Percentiles rank a stretch among this genome's conserved stretches.
These are phyloP conservation scores for Agrochola lychnidis DNA, from an alignment of 2,888 invertebrate species.

Conservation along the genomic window DNA sequence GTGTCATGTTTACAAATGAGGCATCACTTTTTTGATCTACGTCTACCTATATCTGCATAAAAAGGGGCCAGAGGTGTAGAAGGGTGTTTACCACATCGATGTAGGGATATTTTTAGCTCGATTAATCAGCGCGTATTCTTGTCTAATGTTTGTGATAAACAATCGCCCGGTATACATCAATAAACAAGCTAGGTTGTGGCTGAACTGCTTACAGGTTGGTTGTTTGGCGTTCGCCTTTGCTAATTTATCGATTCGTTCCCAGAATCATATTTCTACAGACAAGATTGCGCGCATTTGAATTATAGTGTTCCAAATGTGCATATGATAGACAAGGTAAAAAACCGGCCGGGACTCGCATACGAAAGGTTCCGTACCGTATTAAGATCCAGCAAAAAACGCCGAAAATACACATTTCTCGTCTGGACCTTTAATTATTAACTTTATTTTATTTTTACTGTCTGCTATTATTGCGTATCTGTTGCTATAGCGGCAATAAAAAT, in stretches of 20 bases:
- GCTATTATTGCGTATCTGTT: too few species aligned
- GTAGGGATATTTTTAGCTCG: constrained; percentile 42
- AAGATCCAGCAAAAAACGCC: too few species aligned
- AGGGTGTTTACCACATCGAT: constrained; percentile 30
- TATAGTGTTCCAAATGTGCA: neutral
- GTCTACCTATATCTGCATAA: neutral
- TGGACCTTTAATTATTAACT: too few species aligned
- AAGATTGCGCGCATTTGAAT: constrained; percentile 3
- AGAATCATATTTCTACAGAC: constrained; percentile 14
- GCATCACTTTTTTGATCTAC: neutral
- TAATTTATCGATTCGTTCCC: constrained; percentile 31
- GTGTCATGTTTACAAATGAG: neutral
- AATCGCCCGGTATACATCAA: constrained; percentile 58
- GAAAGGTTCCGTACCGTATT: too few species aligned
- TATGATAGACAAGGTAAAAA: neutral
- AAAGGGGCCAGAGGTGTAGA: constrained; percentile 7
- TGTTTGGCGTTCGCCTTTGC: constrained; percentile 11
- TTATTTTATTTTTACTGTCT: too few species aligned
- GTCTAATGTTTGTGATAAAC: constrained; percentile 51
- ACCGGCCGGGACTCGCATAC: too few species aligned
- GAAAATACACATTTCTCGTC: too few species aligned
- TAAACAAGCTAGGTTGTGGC: constrained; percentile 35
- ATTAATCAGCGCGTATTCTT: constrained; percentile 44
- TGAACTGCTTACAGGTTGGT: neutral
- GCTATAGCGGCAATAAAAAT: too few species aligned